phyloP scores from a whole-genome alignment of 2,888 invertebrate genomes.

The Gibbula magus region DNA sequence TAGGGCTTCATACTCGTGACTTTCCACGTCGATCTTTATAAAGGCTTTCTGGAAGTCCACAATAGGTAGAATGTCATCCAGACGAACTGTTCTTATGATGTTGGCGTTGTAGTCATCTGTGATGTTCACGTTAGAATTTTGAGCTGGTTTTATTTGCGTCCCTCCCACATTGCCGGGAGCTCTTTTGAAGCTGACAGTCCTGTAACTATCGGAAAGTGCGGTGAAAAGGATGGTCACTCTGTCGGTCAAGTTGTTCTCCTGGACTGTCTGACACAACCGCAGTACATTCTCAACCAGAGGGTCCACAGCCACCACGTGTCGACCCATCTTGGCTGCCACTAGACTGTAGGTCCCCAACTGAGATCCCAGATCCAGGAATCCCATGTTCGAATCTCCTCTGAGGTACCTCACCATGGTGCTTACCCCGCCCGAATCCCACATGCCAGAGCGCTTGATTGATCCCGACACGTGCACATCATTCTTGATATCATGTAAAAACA shows the following conservation, averaged over 20 bases:
- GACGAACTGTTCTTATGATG: not conserved
- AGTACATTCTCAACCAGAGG: conserved; percentile 7
- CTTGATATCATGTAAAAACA: not conserved
- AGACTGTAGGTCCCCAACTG: conserved; percentile 6
- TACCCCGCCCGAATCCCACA: not conserved
- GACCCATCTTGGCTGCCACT: conserved; percentile 10
- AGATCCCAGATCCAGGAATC: not conserved
- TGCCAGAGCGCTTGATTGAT: not conserved
- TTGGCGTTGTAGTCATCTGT: not conserved
- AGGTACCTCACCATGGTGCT: not conserved
- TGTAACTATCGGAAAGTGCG: not conserved
- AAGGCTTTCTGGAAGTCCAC: conserved; percentile 12
- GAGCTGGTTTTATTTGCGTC: not conserved
- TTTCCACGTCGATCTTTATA: conserved; percentile 5
- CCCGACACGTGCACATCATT: not conserved
- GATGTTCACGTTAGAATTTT: not conserved
- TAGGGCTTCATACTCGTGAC: not conserved
- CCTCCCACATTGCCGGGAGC: not conserved
- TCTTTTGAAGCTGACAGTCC: not conserved
- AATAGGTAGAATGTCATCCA: not conserved
- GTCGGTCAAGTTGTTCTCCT: not conserved
- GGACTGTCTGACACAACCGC: not conserved
- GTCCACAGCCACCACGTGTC: not conserved
- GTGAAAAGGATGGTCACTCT: not conserved
- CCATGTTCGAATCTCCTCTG: not conserved